Evolutionary conservation across 1,140 invertebrate species (phyloP), one percentile per base, ranked within the genome.

Genomic region (Pygmarrhopalites habei): DNA sequence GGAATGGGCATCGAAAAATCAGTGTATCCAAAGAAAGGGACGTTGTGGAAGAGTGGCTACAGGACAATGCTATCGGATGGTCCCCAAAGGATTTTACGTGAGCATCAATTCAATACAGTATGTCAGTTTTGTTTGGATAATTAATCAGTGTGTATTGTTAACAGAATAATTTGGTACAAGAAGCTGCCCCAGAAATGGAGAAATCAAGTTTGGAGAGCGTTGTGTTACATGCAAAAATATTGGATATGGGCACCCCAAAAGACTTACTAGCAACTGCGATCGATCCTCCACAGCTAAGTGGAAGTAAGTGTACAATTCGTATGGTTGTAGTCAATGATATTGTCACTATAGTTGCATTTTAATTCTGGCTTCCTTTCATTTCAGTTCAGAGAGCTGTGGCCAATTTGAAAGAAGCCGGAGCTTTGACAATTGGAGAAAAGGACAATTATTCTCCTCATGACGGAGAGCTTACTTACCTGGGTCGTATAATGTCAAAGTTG

Each of bases 381-480:
- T n/a, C n/a, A n/a, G n/a, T 98, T 64, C 80, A 85, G 51, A 78
- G 82, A 15, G 92, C 92, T 1, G 81, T 97, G 57, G 77, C 93
- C 7, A 75, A 83, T 39, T 77, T 98, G 0, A 96, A 97, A 80
- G 90, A 95, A 80, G 84, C 89, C 19, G 53, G 53, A 35, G 53
- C 53, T 15, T 17, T 52, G 10, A 26, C 49, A 5, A 46, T 46
- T 21, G 12, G 14, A 7, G 28, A 28, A 80, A 44, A 81, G 76
- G 80, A 51, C 0, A 63, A 76, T 21, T 77, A 80, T 64, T 75
- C 78, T 44, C 72, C 74, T 15, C 77, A 83, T 35, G 92, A 97
- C 77, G 94, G 94, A 21, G 86, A 95, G 62, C 71, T 98, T 14
- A 96, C 92, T 0, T 87, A 85, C 74, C 77, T 97, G 64, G 95